Evolutionary conservation across 2,797 vertebrate genomes (phyloP).

Genomic region (Danio choprae): DNA sequence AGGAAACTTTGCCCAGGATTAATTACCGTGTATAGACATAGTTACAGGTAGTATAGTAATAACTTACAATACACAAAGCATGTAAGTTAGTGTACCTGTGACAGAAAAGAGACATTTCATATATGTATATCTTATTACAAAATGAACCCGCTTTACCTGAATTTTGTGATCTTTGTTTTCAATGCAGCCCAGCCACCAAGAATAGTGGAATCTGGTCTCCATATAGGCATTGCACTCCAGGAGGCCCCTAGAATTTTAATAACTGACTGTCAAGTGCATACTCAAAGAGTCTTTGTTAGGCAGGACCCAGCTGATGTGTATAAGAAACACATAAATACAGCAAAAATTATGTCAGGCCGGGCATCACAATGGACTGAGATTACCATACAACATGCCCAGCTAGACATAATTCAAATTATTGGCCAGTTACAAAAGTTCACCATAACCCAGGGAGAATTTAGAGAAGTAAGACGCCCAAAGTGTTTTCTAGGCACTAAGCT

Average conservation of each 20-base stretch:
- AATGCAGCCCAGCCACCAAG: neutral
- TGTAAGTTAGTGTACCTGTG: neutral
- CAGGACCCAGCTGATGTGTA: neutral
- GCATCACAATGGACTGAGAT: neutral
- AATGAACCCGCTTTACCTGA: neutral
- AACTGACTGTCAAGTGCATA: neutral
- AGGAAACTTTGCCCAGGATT: neutral
- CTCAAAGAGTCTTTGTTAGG: neutral
- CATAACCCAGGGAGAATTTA: neutral
- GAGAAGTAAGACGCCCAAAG: slow-evolving; percentile 35
- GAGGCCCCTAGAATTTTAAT: neutral
- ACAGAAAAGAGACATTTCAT: neutral
- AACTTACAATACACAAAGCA: neutral
- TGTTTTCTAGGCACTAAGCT: neutral
- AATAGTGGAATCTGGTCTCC: neutral
- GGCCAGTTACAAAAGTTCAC: slow-evolving; percentile 1
- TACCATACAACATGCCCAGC: neutral
- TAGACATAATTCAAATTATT: neutral
- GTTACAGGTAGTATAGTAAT: neutral
- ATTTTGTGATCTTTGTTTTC: neutral
- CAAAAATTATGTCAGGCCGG: neutral
- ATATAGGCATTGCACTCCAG: too few species aligned
- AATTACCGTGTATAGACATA: neutral
- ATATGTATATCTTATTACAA: neutral
- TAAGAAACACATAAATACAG: neutral